A percentile compares a stretch with the other conserved stretches of the same genome.
Evolutionary conservation across 2,888 invertebrate genomes (phyloP).

Genomic region (Villa cingulata): DNA sequence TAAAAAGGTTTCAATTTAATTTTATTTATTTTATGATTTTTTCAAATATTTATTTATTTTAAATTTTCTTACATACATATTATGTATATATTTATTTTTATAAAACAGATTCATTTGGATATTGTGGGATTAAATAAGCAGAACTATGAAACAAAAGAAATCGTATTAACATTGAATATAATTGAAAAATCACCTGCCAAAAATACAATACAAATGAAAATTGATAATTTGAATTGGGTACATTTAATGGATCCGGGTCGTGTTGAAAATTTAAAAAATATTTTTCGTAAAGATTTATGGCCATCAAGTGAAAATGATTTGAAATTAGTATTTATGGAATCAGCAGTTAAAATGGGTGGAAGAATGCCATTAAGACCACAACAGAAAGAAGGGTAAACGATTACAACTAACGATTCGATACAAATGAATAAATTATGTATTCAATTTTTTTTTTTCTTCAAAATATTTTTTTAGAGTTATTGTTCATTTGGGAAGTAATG

Average conservation of each 20-base stretch:
- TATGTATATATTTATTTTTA: too few relatives aligned
- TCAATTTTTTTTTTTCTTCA: too few relatives aligned
- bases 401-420: too few relatives aligned
- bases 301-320: slow-evolving; percentile 57
- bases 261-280: slow-evolving; percentile 60
- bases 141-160: slow-evolving; percentile 59
- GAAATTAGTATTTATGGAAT: slow-evolving; percentile 71
- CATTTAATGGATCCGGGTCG: slow-evolving; percentile 65
- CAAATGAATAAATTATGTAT: neutral
- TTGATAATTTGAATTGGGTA: slow-evolving; percentile 79
- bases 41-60: too few relatives aligned
- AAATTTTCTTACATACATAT: neutral
- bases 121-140: slow-evolving; percentile 63
- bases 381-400: slow-evolving; percentile 74
- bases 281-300: slow-evolving; percentile 68
- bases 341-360: slow-evolving; percentile 74
- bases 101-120: slow-evolving; percentile 43
- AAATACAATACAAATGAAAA: slow-evolving; percentile 72
- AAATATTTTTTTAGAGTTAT: slow-evolving; percentile 43
- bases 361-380: slow-evolving; percentile 66
- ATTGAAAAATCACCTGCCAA: slow-evolving; percentile 53
- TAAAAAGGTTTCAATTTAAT: slow-evolving; percentile 27
- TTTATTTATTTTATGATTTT: neutral
- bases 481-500: slow-evolving; percentile 63
- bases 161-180: slow-evolving; percentile 49